Evolutionary conservation across 37 sponge, comb jelly and placozoan species (phyloP), one percentile per base, ranked within the genome.

Genomic region (Tethya wilhelma): DNA sequence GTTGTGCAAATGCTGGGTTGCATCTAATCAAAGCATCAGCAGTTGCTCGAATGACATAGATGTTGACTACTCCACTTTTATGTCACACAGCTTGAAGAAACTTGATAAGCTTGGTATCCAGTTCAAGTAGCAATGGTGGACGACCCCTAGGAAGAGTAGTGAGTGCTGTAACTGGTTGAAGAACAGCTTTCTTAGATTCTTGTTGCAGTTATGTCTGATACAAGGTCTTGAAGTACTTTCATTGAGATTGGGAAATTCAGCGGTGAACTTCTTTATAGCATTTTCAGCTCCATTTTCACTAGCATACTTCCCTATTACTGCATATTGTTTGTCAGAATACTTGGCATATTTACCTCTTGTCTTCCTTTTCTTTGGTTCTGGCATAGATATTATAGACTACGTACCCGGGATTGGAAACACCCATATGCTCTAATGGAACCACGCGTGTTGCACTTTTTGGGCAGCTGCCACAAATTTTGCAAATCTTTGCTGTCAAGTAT

Each of bases 251-350:
- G 82, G 88, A 30, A 59, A 80, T 41, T 69, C 49, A 12, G 26
- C 34, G 23, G 33, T n/a, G 49, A 76, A 85, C 23, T 78, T 49
- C 39, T 59, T 63, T 71, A 67, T 46, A 46, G 87, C 80, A 45
- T 64, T 79, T 46, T 63, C 67, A 73, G 74, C 73, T 37, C 87
- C 87, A 71, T 86, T 71, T 36, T 86, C 87, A 49, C 36, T 23
- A 9, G 80, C 87, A 86, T 86, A 86, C 55, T 60, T 78, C 56
- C 87, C 75, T 39, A 78, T 85, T 36, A 66, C 22, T 29, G 87
- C 79, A 41, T 80, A 34, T 8, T 65, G 74, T 32, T 64, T 44
- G 17, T 44, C 56, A 55, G 75, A 49, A 37, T 83, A 83, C 6
- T 42, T n/a, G 46, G 76, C 56, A 55, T 82, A 82, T 41, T 57